Conservation (phyloP, 2,888 invertebrate genomes). For the Dasypogon diadema region DNA sequence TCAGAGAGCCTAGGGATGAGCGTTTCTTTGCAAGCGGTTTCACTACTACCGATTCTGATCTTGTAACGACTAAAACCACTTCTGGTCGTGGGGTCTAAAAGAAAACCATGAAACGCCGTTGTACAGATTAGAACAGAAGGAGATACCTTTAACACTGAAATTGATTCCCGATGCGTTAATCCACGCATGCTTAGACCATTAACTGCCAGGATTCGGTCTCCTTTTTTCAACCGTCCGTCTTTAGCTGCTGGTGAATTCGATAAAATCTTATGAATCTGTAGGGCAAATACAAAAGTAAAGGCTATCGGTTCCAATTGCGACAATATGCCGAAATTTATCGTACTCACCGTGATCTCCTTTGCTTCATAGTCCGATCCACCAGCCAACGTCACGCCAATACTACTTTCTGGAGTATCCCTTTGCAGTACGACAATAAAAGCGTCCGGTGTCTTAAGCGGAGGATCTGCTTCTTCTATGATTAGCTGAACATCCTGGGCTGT, state of each 20-base stretch:
- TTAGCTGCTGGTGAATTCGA: slow-evolving; percentile 87
- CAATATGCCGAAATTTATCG: background rate
- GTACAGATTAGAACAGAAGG: too few relatives aligned
- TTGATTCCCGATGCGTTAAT: slow-evolving; percentile 88
- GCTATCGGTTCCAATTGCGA: background rate
- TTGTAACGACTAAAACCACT: slow-evolving; percentile 81
- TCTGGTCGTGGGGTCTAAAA: slow-evolving; percentile 82
- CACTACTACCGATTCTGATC: slow-evolving; percentile 69
- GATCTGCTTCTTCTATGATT: slow-evolving; percentile 76
- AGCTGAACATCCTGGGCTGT: slow-evolving; percentile 73
- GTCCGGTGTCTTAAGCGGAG: slow-evolving; percentile 73
- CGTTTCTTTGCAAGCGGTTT: slow-evolving; percentile 67
- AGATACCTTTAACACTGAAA: slow-evolving; percentile 85
- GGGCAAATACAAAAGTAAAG: too few relatives aligned
- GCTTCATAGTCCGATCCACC: slow-evolving; percentile 92
- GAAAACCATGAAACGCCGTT: background rate
- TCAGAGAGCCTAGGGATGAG: slow-evolving; percentile 67
- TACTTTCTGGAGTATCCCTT: slow-evolving; percentile 77
- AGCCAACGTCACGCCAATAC: slow-evolving; percentile 88
- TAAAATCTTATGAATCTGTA: slow-evolving; percentile 87
- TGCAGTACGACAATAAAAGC: slow-evolving; percentile 76
- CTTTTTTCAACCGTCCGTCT: slow-evolving; percentile 87
- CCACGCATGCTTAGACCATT: slow-evolving; percentile 87
- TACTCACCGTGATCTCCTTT: slow-evolving; percentile 87
- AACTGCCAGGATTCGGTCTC: slow-evolving; percentile 89